Conservation (phyloP, 35 echinoderm and acorn worm genomes). For the Eucidaris tribuloides region DNA sequence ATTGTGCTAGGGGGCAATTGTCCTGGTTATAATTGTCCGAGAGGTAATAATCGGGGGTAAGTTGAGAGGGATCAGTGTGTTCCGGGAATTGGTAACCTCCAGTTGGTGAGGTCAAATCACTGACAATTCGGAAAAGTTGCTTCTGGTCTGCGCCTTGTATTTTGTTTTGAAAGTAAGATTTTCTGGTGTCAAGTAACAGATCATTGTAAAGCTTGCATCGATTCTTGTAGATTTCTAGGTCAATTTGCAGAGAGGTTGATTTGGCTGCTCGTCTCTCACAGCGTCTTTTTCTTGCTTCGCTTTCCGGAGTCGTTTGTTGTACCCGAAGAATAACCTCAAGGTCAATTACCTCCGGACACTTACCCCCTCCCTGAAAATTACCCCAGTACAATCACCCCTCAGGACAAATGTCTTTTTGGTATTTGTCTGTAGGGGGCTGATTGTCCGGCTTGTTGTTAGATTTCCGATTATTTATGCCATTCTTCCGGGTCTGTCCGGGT, state of each 20-base stretch:
- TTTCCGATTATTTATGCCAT: no score
- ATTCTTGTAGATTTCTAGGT: slow-evolving; percentile 18
- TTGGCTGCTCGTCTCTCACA: neutral
- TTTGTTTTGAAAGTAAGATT: neutral
- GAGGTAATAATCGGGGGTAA: neutral
- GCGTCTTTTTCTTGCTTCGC: slow-evolving; percentile 2
- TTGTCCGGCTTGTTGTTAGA: no score
- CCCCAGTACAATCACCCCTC: no score
- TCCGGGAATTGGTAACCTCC: neutral
- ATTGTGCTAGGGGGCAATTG: no score
- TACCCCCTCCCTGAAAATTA: no score
- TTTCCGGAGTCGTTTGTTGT: neutral
- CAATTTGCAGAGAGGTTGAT: neutral
- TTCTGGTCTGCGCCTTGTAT: neutral
- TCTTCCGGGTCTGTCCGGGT: no score
- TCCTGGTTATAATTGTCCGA: no score
- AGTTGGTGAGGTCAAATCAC: neutral
- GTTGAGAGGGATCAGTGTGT: neutral
- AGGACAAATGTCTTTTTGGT: no score
- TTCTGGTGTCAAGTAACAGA: no score
- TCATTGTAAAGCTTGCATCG: slow-evolving; percentile 22
- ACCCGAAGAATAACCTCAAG: no score
- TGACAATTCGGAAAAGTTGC: neutral
- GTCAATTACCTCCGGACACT: no score
- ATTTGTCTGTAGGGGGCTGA: no score